Conservation (phyloP, 2,888 invertebrate species). For the Sinhomidia bicolor region DNA sequence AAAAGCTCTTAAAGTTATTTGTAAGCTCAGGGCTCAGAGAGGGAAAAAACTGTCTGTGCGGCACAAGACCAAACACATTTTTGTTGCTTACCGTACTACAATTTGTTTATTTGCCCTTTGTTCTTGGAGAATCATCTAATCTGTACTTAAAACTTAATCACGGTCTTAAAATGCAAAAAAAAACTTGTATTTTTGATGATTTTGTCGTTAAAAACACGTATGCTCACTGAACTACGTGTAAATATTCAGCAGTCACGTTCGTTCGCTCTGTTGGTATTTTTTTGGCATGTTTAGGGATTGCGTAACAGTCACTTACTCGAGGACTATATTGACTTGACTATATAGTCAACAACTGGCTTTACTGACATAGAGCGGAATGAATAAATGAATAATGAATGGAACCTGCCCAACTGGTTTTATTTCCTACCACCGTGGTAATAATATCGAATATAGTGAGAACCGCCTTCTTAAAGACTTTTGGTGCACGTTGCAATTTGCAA, state of each 20-base stretch:
- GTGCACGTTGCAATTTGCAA: background rate
- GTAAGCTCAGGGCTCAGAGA: too few relatives aligned
- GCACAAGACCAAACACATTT: background rate
- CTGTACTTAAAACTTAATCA: background rate
- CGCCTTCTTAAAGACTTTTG: background rate
- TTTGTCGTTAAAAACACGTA: background rate
- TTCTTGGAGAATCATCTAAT: background rate
- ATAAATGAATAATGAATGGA: slow-evolving; percentile 39
- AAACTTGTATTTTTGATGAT: background rate
- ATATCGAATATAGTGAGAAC: slow-evolving; percentile 6
- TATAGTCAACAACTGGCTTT: too few relatives aligned
- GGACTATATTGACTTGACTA: slow-evolving; percentile 1
- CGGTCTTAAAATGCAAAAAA: background rate
- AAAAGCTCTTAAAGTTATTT: too few relatives aligned
- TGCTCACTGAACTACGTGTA: too few relatives aligned
- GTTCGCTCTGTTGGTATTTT: background rate
- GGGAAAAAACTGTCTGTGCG: background rate
- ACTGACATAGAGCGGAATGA: slow-evolving; percentile 20
- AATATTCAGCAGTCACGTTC: background rate
- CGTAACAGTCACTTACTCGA: slow-evolving; percentile 36
- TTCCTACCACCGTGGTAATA: slow-evolving; percentile 11
- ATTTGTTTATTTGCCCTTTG: too few relatives aligned
- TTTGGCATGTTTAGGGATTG: background rate
- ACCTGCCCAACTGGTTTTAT: slow-evolving; percentile 52
- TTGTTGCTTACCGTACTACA: background rate